phyloP scores from a whole-genome alignment of 2,113 vertebrate genomes.

The Calyptommatus sinebrachiatus region DNA sequence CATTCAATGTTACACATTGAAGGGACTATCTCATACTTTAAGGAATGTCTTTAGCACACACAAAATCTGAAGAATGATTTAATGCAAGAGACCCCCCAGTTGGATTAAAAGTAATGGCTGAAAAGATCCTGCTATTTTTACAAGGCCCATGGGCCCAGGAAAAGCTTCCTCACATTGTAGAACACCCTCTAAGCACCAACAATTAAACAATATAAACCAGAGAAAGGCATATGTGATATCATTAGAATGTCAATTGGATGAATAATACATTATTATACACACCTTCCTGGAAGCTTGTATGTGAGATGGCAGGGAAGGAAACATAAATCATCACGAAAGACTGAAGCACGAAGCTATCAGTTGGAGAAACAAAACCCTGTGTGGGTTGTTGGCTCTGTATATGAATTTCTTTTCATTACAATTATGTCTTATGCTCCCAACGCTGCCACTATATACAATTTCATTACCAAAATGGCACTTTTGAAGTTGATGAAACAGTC shows the following conservation, averaged over 20 bases:
- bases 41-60: constrained; percentile 26
- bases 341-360: too few relatives aligned
- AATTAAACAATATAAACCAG: constrained; percentile 40
- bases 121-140: constrained; percentile 53
- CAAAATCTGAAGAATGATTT: constrained; percentile 38
- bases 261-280: constrained; percentile 26
- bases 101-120: constrained; percentile 50
- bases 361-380: too few relatives aligned
- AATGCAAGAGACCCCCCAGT: constrained; percentile 51
- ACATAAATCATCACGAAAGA: too few relatives aligned
- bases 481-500: not conserved
- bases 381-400: too few relatives aligned
- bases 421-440: too few relatives aligned
- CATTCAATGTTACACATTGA: not conserved
- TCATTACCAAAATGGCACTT: too few relatives aligned
- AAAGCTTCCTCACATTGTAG: constrained; percentile 55
- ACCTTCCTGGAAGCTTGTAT: not conserved
- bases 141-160: constrained; percentile 57
- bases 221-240: constrained; percentile 39
- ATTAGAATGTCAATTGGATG: constrained; percentile 35
- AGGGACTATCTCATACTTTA: constrained; percentile 28
- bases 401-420: too few relatives aligned
- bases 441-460: too few relatives aligned
- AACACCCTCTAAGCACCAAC: constrained; percentile 40
- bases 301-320: constrained; percentile 27